Evolutionary conservation across 2,797 vertebrate genomes (phyloP).

Genomic region (Gouania willdenowi): DNA sequence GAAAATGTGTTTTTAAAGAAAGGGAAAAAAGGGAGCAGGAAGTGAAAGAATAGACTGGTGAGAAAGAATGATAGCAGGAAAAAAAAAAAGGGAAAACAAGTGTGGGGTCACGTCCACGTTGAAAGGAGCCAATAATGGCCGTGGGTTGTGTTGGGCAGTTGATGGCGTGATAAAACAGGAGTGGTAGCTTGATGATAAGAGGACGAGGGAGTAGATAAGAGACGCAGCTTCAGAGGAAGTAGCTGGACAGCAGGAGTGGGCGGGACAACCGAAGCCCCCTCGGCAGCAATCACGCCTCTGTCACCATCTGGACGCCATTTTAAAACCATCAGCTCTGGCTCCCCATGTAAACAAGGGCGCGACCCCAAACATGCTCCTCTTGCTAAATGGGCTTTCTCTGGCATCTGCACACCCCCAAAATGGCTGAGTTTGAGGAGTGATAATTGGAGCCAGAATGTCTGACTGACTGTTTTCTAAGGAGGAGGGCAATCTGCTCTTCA

Average conservation of each 20-base stretch:
- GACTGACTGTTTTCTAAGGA: slow-evolving; percentile 14
- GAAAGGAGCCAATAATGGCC: slow-evolving; percentile 23
- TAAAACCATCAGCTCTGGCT: slow-evolving; percentile 75
- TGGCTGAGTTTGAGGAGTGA: slow-evolving; percentile 53
- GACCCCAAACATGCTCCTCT: slow-evolving; percentile 69
- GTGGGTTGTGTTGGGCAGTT: slow-evolving; percentile 8
- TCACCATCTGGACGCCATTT: slow-evolving; percentile 78
- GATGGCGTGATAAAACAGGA: slow-evolving; percentile 29
- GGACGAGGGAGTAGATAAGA: slow-evolving; percentile 35
- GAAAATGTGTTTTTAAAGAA: neutral
- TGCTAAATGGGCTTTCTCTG: slow-evolving; percentile 64
- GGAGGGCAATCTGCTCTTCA: slow-evolving; percentile 23
- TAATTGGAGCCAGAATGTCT: slow-evolving; percentile 48
- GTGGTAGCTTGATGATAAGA: slow-evolving; percentile 26
- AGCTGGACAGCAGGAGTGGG: slow-evolving; percentile 68
- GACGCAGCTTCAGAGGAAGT: slow-evolving; percentile 46
- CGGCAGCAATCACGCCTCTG: slow-evolving; percentile 66
- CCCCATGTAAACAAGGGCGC: slow-evolving; percentile 68
- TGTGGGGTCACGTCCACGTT: slow-evolving; percentile 15
- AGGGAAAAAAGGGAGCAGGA: neutral
- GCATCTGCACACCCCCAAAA: slow-evolving; percentile 65
- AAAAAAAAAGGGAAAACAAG: slow-evolving; percentile 23
- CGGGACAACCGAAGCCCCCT: slow-evolving; percentile 54
- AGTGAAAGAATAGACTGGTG: slow-evolving; percentile 7
- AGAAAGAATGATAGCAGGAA: too few species aligned